Evolutionary conservation across 2,113 vertebrate species (phyloP).

Genomic region (Brachyhypopomus occidentalis): DNA sequence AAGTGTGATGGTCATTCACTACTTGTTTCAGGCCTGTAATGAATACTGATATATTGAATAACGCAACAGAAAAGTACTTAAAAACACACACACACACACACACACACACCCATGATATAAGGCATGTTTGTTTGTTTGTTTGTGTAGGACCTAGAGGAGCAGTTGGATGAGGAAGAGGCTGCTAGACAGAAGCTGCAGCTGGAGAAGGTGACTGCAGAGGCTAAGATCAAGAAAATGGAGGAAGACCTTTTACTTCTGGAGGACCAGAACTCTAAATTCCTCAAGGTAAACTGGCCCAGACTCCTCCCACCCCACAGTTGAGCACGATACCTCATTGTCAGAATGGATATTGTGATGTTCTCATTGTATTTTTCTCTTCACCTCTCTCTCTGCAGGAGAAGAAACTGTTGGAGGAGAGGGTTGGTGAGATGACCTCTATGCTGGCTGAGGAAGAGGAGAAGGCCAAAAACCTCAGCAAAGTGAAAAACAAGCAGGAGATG

Average conservation of each 20-base stretch:
- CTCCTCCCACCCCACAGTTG: too few relatives aligned
- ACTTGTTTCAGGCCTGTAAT: too few relatives aligned
- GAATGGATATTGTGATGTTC: background rate
- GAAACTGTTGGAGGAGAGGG: slow-evolving; percentile 92
- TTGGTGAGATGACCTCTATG: slow-evolving; percentile 89
- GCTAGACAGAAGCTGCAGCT: slow-evolving; percentile 96
- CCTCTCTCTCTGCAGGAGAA: slow-evolving; percentile 80
- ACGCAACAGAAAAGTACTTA: too few relatives aligned
- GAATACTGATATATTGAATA: too few relatives aligned
- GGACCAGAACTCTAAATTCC: slow-evolving; percentile 96
- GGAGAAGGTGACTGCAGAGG: slow-evolving; percentile 96
- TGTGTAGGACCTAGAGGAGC: slow-evolving; percentile 91
- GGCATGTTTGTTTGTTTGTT: too few relatives aligned
- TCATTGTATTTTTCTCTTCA: background rate
- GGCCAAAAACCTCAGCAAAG: slow-evolving; percentile 92
- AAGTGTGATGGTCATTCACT: too few relatives aligned
- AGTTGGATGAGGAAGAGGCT: slow-evolving; percentile 95
- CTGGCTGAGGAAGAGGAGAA: slow-evolving; percentile 97
- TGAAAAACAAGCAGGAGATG: slow-evolving; percentile 98
- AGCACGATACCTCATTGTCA: too few relatives aligned
- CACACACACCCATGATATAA: too few relatives aligned
- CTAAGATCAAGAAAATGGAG: slow-evolving; percentile 98
- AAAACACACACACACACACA: too few relatives aligned
- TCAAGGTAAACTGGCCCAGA: slow-evolving; percentile 79
- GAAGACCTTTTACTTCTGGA: slow-evolving; percentile 94